A percentile compares a stretch with the other conserved stretches of the same genome.
phyloP scores from a whole-genome alignment of 2,888 invertebrate species.

The Margaritifera margaritifera region DNA sequence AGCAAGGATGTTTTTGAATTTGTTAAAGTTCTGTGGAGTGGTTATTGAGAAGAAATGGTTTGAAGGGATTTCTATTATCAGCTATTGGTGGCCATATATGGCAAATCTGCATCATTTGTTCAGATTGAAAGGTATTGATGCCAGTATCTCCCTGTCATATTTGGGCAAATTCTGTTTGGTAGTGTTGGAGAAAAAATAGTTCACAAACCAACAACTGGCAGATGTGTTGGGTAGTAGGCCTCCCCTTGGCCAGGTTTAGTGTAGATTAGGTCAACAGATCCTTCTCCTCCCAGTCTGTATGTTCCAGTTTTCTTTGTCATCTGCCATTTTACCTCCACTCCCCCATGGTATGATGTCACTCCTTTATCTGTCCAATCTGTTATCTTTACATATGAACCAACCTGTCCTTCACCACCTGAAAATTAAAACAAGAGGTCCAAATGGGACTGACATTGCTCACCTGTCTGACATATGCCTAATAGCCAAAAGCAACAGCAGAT shows the following conservation, averaged over 20 bases:
- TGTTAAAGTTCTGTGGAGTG: no score
- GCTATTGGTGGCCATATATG: no score
- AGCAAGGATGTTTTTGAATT: no score
- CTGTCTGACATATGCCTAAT: no score
- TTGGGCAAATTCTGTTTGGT: neutral
- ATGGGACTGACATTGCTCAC: no score
- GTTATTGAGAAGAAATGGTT: no score
- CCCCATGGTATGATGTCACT: conserved; percentile 31
- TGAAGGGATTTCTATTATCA: no score
- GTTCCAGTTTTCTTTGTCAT: conserved; percentile 30
- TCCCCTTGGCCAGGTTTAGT: conserved; percentile 28
- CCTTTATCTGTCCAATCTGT: conserved; percentile 28
- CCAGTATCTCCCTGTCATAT: neutral
- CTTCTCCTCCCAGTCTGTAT: conserved; percentile 48
- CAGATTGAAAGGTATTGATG: no score
- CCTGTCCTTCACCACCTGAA: conserved; percentile 37
- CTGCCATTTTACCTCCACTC: conserved; percentile 46
- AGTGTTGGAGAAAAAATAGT: neutral
- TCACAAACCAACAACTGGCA: conserved; percentile 44
- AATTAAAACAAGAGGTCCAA: neutral
- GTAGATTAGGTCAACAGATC: conserved; percentile 50
- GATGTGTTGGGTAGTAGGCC: conserved; percentile 42
- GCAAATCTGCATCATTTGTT: no score
- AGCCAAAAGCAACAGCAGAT: no score
- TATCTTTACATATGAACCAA: conserved; percentile 27